Conservation (phyloP, 2,113 vertebrate genomes). For the Perognathus longimembris region DNA sequence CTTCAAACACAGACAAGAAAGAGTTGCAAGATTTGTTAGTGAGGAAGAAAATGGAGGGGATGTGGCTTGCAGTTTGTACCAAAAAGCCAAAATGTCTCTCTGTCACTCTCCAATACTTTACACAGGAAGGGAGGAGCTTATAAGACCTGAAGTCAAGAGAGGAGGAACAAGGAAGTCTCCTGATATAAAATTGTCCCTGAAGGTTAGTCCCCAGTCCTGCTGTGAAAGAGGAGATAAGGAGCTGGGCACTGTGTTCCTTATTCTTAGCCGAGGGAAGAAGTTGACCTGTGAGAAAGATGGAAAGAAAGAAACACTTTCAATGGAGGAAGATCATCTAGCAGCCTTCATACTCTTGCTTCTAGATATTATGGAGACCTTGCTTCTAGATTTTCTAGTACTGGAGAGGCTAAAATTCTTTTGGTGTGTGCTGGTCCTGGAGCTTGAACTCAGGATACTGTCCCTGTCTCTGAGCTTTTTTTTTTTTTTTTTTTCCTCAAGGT, state of each 20-base stretch:
- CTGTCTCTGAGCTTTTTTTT: too few species aligned
- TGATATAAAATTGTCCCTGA: neutral
- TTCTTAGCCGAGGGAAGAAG: neutral
- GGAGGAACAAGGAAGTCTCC: neutral
- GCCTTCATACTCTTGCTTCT: neutral
- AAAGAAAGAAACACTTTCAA: neutral
- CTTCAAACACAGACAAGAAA: neutral
- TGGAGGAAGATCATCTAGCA: neutral
- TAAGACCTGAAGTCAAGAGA: neutral
- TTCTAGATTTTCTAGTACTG: neutral
- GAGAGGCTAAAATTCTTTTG: neutral
- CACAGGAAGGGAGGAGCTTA: neutral
- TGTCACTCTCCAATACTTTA: neutral
- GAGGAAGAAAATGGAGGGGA: neutral
- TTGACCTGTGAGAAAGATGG: neutral
- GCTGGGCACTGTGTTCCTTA: neutral
- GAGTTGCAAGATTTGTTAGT: neutral
- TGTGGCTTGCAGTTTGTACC: too few species aligned
- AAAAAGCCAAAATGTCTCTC: neutral
- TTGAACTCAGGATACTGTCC: neutral
- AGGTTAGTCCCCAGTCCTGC: neutral
- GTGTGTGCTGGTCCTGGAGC: too few species aligned
- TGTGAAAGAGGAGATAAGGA: neutral
- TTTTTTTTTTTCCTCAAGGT: too few species aligned
- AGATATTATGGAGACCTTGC: neutral